Conservation (phyloP, 2,797 vertebrate species). For the Clarias platycephalus region DNA sequence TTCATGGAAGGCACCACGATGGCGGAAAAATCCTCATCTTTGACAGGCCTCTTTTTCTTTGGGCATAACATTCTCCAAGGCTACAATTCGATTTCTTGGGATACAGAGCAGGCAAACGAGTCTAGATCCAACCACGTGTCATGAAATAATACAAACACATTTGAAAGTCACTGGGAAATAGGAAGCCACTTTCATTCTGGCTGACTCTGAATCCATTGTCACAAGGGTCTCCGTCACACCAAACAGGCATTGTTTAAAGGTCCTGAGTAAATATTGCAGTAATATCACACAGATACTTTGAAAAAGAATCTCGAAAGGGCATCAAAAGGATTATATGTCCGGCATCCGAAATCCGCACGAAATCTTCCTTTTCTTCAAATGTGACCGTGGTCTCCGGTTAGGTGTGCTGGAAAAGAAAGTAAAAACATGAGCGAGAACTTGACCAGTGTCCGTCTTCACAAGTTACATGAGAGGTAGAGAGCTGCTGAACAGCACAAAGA, state of each 20-base stretch:
- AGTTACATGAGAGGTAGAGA: not conserved
- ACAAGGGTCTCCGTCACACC: constrained; percentile 21
- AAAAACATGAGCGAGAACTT: not conserved
- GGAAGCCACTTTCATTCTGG: constrained; percentile 44
- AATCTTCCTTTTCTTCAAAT: not conserved
- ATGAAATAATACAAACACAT: constrained; percentile 49
- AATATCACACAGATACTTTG: not conserved
- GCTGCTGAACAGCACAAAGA: not conserved
- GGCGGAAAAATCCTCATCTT: constrained; percentile 71
- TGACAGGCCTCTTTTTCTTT: constrained; percentile 69
- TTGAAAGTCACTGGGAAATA: constrained; percentile 39
- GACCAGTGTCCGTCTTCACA: not conserved
- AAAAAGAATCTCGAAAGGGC: not conserved
- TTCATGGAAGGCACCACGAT: constrained; percentile 79
- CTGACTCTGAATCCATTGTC: constrained; percentile 44
- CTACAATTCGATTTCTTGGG: not conserved
- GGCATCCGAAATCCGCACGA: not conserved
- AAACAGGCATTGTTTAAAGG: constrained; percentile 43
- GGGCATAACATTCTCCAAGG: constrained; percentile 74
- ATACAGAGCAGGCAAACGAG: constrained; percentile 13
- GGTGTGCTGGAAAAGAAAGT: constrained; percentile 24
- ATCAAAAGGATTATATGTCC: not conserved
- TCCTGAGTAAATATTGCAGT: constrained; percentile 5
- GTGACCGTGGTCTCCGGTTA: not conserved
- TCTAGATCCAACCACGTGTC: constrained; percentile 54